A percentile compares a stretch with the other conserved stretches of the same genome.
Evolutionary conservation across 2,888 invertebrate genomes (phyloP).

Genomic region (Craniophora ligustri): DNA sequence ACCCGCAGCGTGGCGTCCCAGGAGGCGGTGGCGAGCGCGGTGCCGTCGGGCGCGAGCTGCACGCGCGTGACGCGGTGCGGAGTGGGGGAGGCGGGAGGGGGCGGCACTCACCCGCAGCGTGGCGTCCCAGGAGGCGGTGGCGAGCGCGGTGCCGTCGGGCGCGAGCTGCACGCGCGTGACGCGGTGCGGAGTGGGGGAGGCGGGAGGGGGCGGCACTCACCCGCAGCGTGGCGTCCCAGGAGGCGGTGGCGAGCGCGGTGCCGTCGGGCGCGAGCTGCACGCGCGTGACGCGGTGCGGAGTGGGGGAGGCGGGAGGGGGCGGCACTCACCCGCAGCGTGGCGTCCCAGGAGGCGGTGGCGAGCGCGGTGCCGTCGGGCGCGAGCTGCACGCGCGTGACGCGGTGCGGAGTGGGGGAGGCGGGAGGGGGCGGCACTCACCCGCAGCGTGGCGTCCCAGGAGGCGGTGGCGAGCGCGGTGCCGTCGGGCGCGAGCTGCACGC

Average conservation of each 20-base stretch:
- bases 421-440: conserved; percentile 92
- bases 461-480: conserved; percentile 99
- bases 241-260: conserved; percentile 98
- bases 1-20: conserved; percentile 91
- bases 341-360: conserved; percentile 98
- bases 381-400: conserved; percentile 95
- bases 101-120: conserved; percentile 91
- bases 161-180: conserved; percentile 97
- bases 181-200: conserved; percentile 89
- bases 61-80: conserved; percentile 96
- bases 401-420: background rate
- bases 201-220: conserved; percentile 92
- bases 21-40: conserved; percentile 98
- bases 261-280: conserved; percentile 98
- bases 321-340: conserved; percentile 89
- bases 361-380: conserved; percentile 99
- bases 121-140: conserved; percentile 98
- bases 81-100: conserved; percentile 75
- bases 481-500: conserved; percentile 98
- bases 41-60: conserved; percentile 98
- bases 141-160: conserved; percentile 98
- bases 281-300: conserved; percentile 95
- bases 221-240: conserved; percentile 92
- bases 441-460: conserved; percentile 93
- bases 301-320: conserved; percentile 87